These are phyloP conservation scores for Ginglymostoma cirratum DNA, from an alignment of 2,113 vertebrate species.

Conservation along the genomic window DNA sequence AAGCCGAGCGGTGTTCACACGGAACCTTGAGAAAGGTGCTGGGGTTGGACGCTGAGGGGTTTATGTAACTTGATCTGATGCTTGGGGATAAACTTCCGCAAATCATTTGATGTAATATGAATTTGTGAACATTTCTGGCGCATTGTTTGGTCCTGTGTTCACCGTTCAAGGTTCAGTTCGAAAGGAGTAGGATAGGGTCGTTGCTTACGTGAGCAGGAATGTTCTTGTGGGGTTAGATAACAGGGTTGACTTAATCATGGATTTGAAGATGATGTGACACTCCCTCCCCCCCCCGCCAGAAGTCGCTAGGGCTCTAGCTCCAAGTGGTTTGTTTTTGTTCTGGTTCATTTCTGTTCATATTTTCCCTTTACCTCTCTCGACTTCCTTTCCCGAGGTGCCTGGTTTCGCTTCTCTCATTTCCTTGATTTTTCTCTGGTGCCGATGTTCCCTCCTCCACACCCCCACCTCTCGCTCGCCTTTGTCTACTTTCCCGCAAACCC, in stretches of 20 bases:
- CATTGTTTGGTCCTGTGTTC: not conserved
- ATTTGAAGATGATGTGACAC: not conserved
- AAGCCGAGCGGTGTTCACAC: not conserved
- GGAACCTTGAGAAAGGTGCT: not conserved
- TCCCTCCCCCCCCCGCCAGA: too few relatives aligned
- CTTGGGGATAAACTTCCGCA: not conserved
- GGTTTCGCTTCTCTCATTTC: not conserved
- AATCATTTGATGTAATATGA: not conserved
- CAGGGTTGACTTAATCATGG: not conserved
- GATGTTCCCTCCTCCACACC: not conserved
- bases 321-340: not conserved
- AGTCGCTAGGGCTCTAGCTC: not conserved
- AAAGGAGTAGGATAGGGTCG: not conserved
- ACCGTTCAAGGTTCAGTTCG: not conserved
- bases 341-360: not conserved
- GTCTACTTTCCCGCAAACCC: not conserved
- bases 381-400: not conserved
- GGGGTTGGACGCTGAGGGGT: not conserved
- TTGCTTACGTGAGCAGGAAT: not conserved
- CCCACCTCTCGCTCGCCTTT: not conserved
- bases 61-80: not conserved
- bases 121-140: not conserved
- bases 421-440: not conserved
- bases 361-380: not conserved
- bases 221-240: too few relatives aligned